A percentile compares a stretch with the other conserved stretches of the same genome.
These are phyloP conservation scores for Malurus elegans DNA, from an alignment of 2,113 vertebrate genomes.

Conservation along the genomic window DNA sequence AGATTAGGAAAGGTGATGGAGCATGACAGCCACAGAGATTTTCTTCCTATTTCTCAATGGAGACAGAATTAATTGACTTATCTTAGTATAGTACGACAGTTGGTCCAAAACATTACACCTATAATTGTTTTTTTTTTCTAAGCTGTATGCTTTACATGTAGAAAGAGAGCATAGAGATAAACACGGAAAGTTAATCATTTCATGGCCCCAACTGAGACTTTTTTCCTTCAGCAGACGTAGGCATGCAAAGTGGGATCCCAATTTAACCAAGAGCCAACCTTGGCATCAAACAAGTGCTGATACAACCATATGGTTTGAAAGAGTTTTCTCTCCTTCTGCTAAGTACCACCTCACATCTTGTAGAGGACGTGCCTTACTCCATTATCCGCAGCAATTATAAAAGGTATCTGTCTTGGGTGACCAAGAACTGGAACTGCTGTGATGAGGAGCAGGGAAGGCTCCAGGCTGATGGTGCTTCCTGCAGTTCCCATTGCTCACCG, in stretches of 20 bases:
- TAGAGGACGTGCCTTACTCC: neutral
- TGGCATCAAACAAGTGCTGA: neutral
- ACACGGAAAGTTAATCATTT: neutral
- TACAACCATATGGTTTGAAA: neutral
- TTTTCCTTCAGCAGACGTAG: neutral
- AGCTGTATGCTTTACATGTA: neutral
- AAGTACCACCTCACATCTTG: neutral
- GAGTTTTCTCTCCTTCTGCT: neutral
- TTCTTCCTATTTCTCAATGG: neutral
- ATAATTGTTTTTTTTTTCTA: neutral
- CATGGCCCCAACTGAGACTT: neutral
- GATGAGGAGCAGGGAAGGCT: neutral
- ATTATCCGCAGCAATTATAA: conserved; percentile 1
- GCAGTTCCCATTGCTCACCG: neutral
- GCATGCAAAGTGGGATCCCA: neutral
- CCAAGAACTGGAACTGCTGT: neutral
- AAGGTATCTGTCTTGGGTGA: neutral
- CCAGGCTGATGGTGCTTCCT: neutral
- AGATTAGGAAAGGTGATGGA: neutral
- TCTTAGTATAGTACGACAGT: neutral
- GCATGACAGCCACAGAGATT: neutral
- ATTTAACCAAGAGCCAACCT: conserved; percentile 10
- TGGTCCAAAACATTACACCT: neutral
- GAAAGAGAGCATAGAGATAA: neutral
- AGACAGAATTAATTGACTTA: neutral